phyloP scores from a whole-genome alignment of 2,797 vertebrate species.

The Orientallactaga sibirica region DNA sequence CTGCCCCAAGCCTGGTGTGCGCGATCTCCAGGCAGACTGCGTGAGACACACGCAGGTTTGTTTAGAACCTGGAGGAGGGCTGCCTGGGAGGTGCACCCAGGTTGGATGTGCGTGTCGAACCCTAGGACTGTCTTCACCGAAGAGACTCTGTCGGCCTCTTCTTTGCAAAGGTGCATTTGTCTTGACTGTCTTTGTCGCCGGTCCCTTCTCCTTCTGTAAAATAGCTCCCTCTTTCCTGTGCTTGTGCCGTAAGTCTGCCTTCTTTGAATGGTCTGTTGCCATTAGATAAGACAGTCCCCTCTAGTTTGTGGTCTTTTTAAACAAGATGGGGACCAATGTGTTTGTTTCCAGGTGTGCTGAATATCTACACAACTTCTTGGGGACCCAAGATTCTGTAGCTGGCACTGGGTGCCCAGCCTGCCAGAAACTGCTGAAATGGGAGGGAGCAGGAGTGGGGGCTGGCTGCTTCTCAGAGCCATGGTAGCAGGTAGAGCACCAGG shows the following conservation, averaged over 20 bases:
- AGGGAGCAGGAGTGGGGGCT: neutral
- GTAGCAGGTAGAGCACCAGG: neutral
- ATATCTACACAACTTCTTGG: neutral
- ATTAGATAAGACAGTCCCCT: neutral
- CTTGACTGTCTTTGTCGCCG: neutral
- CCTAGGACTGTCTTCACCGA: neutral
- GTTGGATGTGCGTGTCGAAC: neutral
- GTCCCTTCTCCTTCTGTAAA: neutral
- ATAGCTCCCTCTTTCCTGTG: neutral
- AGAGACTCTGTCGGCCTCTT: neutral
- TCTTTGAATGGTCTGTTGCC: neutral
- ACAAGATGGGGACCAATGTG: neutral
- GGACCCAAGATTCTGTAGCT: neutral
- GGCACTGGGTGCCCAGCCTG: neutral
- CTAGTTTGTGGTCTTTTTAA: neutral
- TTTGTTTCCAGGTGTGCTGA: neutral
- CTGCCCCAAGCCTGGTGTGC: accelerated
- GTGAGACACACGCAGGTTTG: accelerated
- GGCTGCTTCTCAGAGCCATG: neutral
- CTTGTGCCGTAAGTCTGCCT: neutral
- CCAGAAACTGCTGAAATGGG: accelerated
- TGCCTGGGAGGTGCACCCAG: neutral
- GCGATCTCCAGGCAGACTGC: too few species aligned
- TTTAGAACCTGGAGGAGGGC: neutral
- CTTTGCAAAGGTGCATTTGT: neutral